These are phyloP conservation scores for Acridotheres tristis DNA, from an alignment of 2,797 vertebrate genomes.

Conservation along the genomic window DNA sequence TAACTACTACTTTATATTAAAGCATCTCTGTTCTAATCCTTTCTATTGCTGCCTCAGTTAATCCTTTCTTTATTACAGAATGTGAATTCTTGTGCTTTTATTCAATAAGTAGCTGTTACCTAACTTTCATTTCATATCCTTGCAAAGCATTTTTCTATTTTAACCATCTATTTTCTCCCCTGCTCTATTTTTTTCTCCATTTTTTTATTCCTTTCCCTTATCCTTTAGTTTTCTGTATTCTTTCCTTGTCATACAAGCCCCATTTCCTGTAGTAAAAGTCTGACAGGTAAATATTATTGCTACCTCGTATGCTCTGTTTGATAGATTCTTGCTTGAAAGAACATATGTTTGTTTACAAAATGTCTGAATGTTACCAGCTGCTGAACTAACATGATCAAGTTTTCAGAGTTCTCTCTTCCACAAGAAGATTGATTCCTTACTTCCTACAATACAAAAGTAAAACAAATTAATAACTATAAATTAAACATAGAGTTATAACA, in stretches of 20 bases:
- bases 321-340: neutral
- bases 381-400: neutral
- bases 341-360: neutral
- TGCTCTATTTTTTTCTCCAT: neutral
- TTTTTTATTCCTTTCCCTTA: neutral
- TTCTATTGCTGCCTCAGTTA: constrained; percentile 35
- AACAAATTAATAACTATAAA: neutral
- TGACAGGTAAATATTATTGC: neutral
- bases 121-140: neutral
- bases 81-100: constrained; percentile 20
- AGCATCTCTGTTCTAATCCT: constrained; percentile 47
- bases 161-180: neutral
- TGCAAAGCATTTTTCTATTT: neutral
- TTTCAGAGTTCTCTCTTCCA: neutral
- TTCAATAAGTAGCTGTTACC: neutral
- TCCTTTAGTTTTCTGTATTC: neutral
- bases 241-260: neutral
- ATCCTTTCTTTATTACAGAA: constrained; percentile 55
- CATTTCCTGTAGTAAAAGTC: neutral
- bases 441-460: neutral
- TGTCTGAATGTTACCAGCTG: neutral
- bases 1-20: constrained; percentile 28
- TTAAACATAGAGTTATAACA: neutral
- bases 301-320: neutral
- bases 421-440: neutral